Conservation (phyloP, 1,140 invertebrate genomes). For the Cotesia typhae region DNA sequence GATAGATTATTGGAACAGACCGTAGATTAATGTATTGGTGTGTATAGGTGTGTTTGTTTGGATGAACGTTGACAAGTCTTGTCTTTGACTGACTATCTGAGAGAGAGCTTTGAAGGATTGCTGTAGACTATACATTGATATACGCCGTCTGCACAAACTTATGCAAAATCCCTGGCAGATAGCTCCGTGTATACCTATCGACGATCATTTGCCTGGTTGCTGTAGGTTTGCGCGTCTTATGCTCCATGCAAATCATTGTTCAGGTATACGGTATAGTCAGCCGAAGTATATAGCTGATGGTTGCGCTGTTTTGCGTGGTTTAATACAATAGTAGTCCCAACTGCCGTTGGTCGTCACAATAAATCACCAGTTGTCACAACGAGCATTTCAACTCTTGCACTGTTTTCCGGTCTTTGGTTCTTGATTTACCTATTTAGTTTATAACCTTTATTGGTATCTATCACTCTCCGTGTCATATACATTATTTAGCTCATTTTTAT, state of each 20-base stretch:
- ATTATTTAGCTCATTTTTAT: no score
- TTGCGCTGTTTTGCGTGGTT: slow-evolving; percentile 22
- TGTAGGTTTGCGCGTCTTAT: slow-evolving; percentile 33
- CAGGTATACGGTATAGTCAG: not conserved
- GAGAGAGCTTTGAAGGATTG: not conserved
- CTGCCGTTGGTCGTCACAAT: slow-evolving; percentile 22
- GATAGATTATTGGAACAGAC: slow-evolving; percentile 12
- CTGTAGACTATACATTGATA: not conserved
- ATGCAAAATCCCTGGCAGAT: slow-evolving; percentile 28
- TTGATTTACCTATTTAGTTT: no score
- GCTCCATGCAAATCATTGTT: slow-evolving; percentile 35
- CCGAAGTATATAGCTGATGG: no score
- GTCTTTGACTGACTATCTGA: no score
- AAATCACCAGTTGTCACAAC: slow-evolving; percentile 24
- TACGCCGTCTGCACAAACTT: slow-evolving; percentile 22
- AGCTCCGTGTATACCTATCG: not conserved
- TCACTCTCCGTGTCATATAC: no score
- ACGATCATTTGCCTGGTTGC: slow-evolving; percentile 30
- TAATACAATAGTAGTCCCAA: slow-evolving; percentile 31
- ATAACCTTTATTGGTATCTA: no score
- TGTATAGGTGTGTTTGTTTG: no score
- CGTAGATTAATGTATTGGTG: not conserved
- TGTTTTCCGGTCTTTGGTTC: slow-evolving; percentile 29
- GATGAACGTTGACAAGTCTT: not conserved
- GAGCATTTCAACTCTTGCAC: slow-evolving; percentile 22